Conservation (phyloP, 2,797 vertebrate species). For the Lemur catta region DNA sequence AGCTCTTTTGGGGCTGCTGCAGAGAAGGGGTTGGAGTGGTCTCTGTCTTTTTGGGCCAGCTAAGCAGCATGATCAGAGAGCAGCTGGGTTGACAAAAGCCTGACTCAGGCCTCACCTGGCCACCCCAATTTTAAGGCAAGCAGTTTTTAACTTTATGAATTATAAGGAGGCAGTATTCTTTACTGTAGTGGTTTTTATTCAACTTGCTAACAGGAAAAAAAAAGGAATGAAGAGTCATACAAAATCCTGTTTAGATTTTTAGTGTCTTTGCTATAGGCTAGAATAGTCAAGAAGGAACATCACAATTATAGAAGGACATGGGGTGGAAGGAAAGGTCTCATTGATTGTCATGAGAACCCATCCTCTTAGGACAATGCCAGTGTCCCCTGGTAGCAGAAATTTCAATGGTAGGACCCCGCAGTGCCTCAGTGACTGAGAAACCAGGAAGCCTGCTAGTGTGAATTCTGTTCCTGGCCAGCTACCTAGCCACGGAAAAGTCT, state of each 20-base stretch:
- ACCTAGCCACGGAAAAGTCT: not conserved
- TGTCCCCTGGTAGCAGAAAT: not conserved
- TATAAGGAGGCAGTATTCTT: not conserved
- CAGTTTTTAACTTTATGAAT: not conserved
- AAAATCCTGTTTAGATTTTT: not conserved
- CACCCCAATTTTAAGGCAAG: not conserved
- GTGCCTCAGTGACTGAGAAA: not conserved
- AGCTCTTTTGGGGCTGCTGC: not conserved
- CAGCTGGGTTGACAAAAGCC: not conserved
- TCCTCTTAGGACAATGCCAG: not conserved
- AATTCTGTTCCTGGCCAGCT: not conserved
- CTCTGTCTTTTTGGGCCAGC: not conserved
- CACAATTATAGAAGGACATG: not conserved
- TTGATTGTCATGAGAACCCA: not conserved
- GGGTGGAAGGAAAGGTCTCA: not conserved
- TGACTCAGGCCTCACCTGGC: not conserved
- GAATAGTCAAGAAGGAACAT: not conserved
- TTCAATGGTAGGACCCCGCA: no score
- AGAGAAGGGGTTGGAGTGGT: not conserved
- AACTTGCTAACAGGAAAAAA: not conserved
- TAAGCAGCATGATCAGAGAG: not conserved
- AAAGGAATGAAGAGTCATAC: not conserved
- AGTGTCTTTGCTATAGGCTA: not conserved
- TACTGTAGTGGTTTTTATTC: not conserved
- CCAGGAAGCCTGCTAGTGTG: not conserved